phyloP scores from a whole-genome alignment of 2,888 invertebrate genomes.

The Orthonychiurus folsomi region DNA sequence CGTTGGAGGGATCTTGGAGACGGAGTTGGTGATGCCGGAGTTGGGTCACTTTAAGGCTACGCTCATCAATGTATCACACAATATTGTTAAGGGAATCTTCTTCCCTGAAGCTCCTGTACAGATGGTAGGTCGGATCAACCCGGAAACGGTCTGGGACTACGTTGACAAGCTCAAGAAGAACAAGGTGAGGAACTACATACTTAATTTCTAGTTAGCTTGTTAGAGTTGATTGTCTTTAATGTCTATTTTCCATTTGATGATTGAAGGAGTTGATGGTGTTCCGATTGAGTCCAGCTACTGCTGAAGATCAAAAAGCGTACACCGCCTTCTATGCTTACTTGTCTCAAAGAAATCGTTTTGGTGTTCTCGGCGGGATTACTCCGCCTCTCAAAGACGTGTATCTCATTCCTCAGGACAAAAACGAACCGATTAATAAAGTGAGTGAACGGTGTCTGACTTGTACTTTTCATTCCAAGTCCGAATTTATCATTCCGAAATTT shows the following conservation, averaged over 20 bases:
- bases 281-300: constrained; percentile 67
- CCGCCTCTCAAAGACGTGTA: constrained; percentile 87
- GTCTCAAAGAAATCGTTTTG: constrained; percentile 56
- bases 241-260: constrained; percentile 15
- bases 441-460: background rate
- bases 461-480: background rate
- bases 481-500: background rate
- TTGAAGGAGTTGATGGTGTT: constrained; percentile 67
- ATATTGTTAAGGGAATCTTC: constrained; percentile 22
- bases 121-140: constrained; percentile 83
- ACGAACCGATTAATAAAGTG: constrained; percentile 60
- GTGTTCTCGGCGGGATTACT: constrained; percentile 67
- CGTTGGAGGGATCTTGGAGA: constrained; percentile 19
- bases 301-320: constrained; percentile 75
- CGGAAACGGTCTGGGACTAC: constrained; percentile 86
- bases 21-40: constrained; percentile 33
- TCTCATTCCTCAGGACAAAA: constrained; percentile 72
- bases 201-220: background rate
- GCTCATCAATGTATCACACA: constrained; percentile 30
- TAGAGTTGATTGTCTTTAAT: constrained; percentile 33
- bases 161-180: constrained; percentile 80
- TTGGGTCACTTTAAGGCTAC: constrained; percentile 32
- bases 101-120: constrained; percentile 37
- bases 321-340: constrained; percentile 79
- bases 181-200: constrained; percentile 56